Conservation (phyloP, 2,797 vertebrate genomes). For the Enteromius paludinosus region DNA sequence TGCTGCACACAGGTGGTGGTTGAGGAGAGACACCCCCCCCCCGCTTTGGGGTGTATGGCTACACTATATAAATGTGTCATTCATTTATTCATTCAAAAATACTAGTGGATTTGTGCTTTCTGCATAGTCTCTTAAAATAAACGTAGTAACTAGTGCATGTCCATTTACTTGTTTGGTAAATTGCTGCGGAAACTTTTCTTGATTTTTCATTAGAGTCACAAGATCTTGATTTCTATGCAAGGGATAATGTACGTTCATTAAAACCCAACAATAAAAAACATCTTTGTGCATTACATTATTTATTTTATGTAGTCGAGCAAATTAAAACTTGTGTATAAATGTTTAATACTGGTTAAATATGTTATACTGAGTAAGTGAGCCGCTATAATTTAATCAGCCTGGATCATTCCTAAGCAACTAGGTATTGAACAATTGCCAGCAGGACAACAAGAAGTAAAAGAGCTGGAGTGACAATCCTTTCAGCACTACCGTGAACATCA, state of each 20-base stretch:
- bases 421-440: background rate
- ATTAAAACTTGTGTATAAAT: background rate
- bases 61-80: too few species aligned
- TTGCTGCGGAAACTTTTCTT: background rate
- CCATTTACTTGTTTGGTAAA: background rate
- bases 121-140: background rate
- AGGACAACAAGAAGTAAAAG: slow-evolving; percentile 31
- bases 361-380: background rate
- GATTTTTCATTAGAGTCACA: background rate
- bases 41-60: too few species aligned
- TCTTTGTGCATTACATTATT: background rate
- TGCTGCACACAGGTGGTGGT: too few species aligned
- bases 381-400: background rate
- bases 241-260: background rate
- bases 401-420: background rate
- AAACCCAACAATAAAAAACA: background rate
- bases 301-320: background rate
- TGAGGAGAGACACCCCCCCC: too few species aligned
- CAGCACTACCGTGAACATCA: background rate
- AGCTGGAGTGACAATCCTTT: background rate
- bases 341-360: slow-evolving; percentile 9
- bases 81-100: too few species aligned
- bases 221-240: background rate
- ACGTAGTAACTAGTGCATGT: background rate
- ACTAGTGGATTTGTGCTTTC: background rate